A percentile compares a stretch with the other conserved stretches of the same genome.
Conservation (phyloP, 2,113 vertebrate genomes). For the Poeciliopsis retropinna region DNA sequence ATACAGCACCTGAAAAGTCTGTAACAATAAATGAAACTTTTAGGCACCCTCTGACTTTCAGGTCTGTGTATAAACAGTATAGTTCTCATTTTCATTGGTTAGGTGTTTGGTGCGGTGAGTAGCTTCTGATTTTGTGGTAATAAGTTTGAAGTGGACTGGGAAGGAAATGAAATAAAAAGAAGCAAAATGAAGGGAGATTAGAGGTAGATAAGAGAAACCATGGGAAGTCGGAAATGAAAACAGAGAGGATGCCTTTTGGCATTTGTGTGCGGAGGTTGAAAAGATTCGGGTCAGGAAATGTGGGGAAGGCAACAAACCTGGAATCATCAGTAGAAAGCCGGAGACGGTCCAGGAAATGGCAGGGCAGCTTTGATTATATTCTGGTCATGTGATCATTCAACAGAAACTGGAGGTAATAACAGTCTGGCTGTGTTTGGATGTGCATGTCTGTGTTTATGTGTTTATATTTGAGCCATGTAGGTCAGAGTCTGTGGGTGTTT, state of each 20-base stretch:
- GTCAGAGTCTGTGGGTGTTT: constrained; percentile 5
- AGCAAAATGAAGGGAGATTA: constrained; percentile 41
- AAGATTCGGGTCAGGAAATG: constrained; percentile 19
- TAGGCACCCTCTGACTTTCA: background rate
- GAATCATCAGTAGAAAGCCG: constrained; percentile 34
- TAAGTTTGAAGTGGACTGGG: constrained; percentile 30
- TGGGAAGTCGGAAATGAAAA: constrained; percentile 19
- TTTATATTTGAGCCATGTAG: background rate
- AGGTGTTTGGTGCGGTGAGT: background rate
- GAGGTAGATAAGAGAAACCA: constrained; percentile 30
- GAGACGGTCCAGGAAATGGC: constrained; percentile 52
- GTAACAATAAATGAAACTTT: constrained; percentile 41
- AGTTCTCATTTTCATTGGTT: constrained; percentile 24
- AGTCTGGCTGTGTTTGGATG: constrained; percentile 23
- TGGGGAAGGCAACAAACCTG: constrained; percentile 21
- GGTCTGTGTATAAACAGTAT: constrained; percentile 24
- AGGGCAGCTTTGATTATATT: constrained; percentile 32
- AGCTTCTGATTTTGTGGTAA: constrained; percentile 39
- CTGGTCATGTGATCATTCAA: constrained; percentile 44
- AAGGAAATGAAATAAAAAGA: constrained; percentile 50
- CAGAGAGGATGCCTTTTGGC: constrained; percentile 14
- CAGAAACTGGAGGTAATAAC: constrained; percentile 55
- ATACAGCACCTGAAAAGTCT: background rate
- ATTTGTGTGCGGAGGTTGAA: constrained; percentile 29
- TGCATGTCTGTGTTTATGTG: constrained; percentile 11